A percentile compares a stretch with the other conserved stretches of the same genome.
Evolutionary conservation across 1,140 invertebrate species (phyloP).

Genomic region (Pseudomyrmex cubaensis): DNA sequence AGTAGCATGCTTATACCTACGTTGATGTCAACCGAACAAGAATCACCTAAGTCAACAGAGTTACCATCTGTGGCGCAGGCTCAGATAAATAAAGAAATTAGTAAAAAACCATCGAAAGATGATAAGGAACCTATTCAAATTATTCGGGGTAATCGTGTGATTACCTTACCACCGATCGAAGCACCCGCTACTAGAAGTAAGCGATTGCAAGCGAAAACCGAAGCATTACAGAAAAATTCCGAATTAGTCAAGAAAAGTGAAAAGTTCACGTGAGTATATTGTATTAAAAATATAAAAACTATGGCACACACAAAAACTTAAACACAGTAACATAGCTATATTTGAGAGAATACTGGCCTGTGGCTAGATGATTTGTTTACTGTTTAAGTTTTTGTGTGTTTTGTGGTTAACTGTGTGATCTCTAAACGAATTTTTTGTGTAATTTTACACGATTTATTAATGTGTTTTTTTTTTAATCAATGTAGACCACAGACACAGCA

Average conservation of each 20-base stretch:
- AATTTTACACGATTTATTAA: too few species aligned
- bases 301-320: neutral
- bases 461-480: neutral
- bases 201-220: conserved; percentile 80
- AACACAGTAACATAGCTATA: too few species aligned
- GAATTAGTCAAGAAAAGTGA: conserved; percentile 65
- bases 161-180: conserved; percentile 92
- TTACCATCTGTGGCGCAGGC: neutral
- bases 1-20: conserved; percentile 31
- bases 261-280: conserved; percentile 53
- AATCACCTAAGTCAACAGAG: conserved; percentile 23
- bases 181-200: conserved; percentile 89
- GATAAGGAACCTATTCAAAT: conserved; percentile 88
- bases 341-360: neutral
- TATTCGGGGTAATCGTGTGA: conserved; percentile 89
- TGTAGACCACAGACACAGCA: conserved; percentile 51
- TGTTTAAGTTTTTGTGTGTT: too few species aligned
- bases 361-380: too few species aligned
- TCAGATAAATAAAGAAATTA: conserved; percentile 27
- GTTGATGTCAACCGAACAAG: conserved; percentile 52
- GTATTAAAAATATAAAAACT: neutral
- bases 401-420: too few species aligned
- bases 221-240: conserved; percentile 56
- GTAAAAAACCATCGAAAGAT: conserved; percentile 72
- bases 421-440: too few species aligned